phyloP scores from a whole-genome alignment of 2,888 invertebrate species.

The Geophilus truncorum region DNA sequence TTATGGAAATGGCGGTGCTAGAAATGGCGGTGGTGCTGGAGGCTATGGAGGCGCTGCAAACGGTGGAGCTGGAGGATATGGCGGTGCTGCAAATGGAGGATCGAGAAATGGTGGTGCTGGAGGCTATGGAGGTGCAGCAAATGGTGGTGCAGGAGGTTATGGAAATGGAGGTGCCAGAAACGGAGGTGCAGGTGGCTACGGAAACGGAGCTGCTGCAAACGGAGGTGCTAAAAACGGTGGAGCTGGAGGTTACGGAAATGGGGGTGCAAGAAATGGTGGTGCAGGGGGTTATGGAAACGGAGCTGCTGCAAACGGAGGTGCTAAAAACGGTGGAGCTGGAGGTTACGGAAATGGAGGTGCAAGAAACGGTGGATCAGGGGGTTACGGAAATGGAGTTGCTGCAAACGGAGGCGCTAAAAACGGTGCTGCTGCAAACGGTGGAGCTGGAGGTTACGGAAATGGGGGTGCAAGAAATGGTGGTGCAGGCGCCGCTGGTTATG shows the following conservation, averaged over 20 bases:
- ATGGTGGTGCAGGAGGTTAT: neutral
- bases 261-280: neutral
- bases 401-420: neutral
- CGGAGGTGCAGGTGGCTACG: neutral
- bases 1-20: neutral
- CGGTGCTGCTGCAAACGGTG: neutral
- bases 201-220: neutral
- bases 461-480: neutral
- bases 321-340: neutral
- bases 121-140: neutral
- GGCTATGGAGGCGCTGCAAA: neutral
- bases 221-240: neutral
- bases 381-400: neutral
- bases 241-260: neutral
- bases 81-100: neutral
- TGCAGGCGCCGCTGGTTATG: neutral
- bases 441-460: neutral
- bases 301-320: neutral
- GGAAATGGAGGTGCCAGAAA: neutral
- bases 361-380: neutral
- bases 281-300: neutral
- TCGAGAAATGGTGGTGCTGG: neutral
- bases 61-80: neutral
- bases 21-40: neutral
- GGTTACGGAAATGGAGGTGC: neutral